These are phyloP conservation scores for Megalops cyprinoides DNA, from an alignment of 2,797 vertebrate species.

Conservation along the genomic window DNA sequence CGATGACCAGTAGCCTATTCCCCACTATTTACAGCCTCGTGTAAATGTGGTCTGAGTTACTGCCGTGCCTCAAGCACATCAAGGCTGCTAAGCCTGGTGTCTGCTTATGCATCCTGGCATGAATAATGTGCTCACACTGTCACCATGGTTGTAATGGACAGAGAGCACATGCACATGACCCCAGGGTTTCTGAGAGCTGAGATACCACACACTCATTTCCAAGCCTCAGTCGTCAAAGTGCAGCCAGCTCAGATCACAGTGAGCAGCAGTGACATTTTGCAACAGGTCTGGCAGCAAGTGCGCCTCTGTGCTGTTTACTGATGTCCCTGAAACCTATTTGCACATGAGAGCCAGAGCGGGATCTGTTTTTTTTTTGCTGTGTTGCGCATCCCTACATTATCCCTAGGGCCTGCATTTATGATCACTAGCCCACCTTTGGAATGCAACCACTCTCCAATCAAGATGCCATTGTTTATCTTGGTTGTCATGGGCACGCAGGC, in stretches of 20 bases:
- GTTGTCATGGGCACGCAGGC: too few relatives aligned
- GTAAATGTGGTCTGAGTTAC: slow-evolving; percentile 1
- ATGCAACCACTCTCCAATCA: too few relatives aligned
- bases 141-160: neutral
- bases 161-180: slow-evolving; percentile 3
- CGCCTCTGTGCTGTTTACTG: too few relatives aligned
- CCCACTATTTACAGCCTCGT: slow-evolving; percentile 3
- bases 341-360: too few relatives aligned
- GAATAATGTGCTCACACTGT: neutral
- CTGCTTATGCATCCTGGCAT: too few relatives aligned
- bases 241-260: neutral
- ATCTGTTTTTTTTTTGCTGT: too few relatives aligned
- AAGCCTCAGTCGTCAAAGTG: too few relatives aligned
- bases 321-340: too few relatives aligned
- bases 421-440: too few relatives aligned
- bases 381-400: too few relatives aligned
- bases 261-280: neutral
- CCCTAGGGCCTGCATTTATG: too few relatives aligned
- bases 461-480: too few relatives aligned
- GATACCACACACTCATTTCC: neutral
- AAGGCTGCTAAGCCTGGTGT: neutral
- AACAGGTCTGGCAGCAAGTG: neutral
- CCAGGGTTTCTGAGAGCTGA: neutral
- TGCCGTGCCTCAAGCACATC: neutral
- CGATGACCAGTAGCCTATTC: slow-evolving; percentile 3